Conservation (phyloP, 2,113 vertebrate species). For the Chamaea fasciata region DNA sequence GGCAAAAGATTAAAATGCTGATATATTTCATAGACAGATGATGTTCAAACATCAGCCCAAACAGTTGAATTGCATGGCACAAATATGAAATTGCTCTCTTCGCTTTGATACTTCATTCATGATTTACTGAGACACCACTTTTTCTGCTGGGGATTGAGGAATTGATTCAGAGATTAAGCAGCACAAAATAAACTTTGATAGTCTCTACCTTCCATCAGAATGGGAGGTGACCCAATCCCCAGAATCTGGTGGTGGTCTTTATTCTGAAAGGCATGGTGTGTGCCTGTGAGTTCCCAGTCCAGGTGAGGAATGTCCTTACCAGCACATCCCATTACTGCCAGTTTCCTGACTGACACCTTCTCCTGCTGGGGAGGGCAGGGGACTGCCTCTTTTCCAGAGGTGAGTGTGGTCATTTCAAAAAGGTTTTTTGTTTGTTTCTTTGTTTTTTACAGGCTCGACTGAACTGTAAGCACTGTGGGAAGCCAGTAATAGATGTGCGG, state of each 20-base stretch:
- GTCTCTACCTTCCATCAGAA: neutral
- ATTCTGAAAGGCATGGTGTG: neutral
- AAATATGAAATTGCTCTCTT: neutral
- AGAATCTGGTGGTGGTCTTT: neutral
- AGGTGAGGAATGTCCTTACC: neutral
- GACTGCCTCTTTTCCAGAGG: neutral
- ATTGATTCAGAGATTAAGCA: neutral
- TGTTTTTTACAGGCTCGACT: constrained; percentile 85
- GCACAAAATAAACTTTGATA: neutral
- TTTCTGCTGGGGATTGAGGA: neutral
- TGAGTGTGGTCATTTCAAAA: neutral
- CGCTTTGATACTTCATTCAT: neutral
- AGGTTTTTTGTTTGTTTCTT: neutral
- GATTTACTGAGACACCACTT: neutral
- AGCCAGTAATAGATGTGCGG: constrained; percentile 95
- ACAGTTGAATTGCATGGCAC: neutral
- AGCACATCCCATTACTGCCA: neutral
- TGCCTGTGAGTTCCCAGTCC: fast-evolving
- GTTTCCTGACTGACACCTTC: neutral
- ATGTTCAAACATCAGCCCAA: fast-evolving
- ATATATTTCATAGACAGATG: neutral
- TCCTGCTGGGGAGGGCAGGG: neutral
- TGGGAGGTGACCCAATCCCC: neutral
- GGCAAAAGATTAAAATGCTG: neutral
- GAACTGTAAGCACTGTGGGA: constrained; percentile 99